Conservation (phyloP, 2,888 invertebrate genomes). For the Dorcus parallelipipedus region DNA sequence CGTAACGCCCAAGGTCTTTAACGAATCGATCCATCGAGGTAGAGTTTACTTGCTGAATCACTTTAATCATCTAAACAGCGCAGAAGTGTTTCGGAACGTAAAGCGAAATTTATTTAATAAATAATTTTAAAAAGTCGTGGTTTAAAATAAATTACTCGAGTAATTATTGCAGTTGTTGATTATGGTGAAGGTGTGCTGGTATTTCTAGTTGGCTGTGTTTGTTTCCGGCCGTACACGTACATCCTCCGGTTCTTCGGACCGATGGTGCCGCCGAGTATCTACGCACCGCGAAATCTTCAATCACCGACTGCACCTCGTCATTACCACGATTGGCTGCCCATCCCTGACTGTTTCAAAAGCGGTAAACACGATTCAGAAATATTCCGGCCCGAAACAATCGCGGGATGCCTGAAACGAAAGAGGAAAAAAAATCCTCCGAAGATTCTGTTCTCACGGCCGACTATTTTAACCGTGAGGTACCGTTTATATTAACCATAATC, state of each 20-base stretch:
- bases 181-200: background rate
- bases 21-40: too few relatives aligned
- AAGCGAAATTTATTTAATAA: too few relatives aligned
- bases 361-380: slow-evolving; percentile 4
- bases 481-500: slow-evolving; percentile 11
- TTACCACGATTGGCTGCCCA: slow-evolving; percentile 23
- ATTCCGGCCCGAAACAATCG: background rate
- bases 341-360: slow-evolving; percentile 13
- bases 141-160: too few relatives aligned
- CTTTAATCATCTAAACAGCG: too few relatives aligned
- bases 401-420: too few relatives aligned
- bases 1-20: too few relatives aligned
- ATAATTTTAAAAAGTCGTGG: too few relatives aligned
- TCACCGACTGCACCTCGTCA: slow-evolving; percentile 19
- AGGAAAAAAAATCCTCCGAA: background rate
- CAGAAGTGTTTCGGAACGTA: too few relatives aligned
- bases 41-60: too few relatives aligned
- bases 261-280: slow-evolving; percentile 18
- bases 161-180: too few relatives aligned
- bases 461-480: slow-evolving; percentile 10
- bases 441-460: slow-evolving; percentile 12
- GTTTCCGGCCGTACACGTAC: slow-evolving; percentile 24
- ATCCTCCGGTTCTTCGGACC: slow-evolving; percentile 27
- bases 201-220: slow-evolving; percentile 22
- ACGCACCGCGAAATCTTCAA: slow-evolving; percentile 23